Conservation (phyloP, 2,113 vertebrate genomes). For the Loxodonta africana region DNA sequence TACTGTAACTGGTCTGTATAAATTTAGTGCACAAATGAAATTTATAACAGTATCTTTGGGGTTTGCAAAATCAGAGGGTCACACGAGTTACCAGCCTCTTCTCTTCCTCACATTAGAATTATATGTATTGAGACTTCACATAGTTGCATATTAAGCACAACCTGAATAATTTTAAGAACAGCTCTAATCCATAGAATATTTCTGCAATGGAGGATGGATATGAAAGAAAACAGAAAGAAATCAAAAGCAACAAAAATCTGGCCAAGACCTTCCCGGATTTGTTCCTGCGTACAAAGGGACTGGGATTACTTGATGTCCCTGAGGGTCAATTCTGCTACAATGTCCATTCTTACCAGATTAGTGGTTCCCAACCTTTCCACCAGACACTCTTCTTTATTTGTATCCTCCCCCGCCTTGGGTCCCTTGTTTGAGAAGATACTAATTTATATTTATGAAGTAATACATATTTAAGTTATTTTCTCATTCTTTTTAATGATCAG, state of each 20-base stretch:
- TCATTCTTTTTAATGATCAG: conserved; percentile 18
- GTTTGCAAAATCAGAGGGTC: conserved; percentile 34
- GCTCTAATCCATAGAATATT: conserved; percentile 53
- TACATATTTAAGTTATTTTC: conserved; percentile 30
- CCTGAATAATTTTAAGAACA: conserved; percentile 47
- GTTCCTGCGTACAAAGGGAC: not conserved
- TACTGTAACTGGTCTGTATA: not conserved
- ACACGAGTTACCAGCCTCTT: conserved; percentile 23
- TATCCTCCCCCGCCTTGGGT: not conserved
- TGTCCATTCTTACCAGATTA: not conserved
- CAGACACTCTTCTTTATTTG: not conserved
- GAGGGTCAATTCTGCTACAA: not conserved
- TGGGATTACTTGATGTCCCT: not conserved
- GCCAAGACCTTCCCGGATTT: not conserved
- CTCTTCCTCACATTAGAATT: not conserved
- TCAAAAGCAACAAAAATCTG: conserved; percentile 13
- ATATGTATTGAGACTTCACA: conserved; percentile 30
- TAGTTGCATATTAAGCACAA: conserved; percentile 53
- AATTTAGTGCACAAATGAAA: conserved; percentile 61
- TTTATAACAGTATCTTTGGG: not conserved
- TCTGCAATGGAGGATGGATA: conserved; percentile 42
- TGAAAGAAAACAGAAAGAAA: conserved; percentile 48
- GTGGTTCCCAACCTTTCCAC: not conserved
- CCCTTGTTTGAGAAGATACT: conserved; percentile 15
- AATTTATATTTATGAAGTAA: not conserved